Base-by-base conservation (phyloP, 37 sponge, comb jelly and placozoan genomes). In the Halichondria panicea region DNA sequence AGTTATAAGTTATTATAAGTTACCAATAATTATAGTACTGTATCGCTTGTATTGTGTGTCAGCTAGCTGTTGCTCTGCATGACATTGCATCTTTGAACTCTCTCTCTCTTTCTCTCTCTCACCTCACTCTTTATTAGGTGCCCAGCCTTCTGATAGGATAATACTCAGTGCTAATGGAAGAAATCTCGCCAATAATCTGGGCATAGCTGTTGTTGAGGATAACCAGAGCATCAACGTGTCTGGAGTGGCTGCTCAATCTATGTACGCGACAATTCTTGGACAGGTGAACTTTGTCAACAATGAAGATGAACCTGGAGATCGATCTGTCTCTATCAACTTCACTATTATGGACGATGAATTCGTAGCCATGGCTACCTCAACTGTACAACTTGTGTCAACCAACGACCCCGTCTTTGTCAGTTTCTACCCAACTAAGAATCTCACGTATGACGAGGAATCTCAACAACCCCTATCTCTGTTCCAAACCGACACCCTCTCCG, bases 271-370 rank as follows among this genome's bases (percentile, higher is more conserved):
- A 28, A n/a, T 83, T 13, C 61, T 89, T 11, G 4, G 34, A 18
- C 55, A 52, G 24, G 50, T 84, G 15, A 31, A 43, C 24, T 89
- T 61, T 66, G 59, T 37, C 31, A 89, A 84, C 52, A 57, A 60
- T 5, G 80, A 48, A 19, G 80, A 79, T 19, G 80, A 86, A 42
- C 87, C 87, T 46, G 62, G 37, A n/a, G 32, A 25, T 28, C 8
- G 42, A 21, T 37, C 33, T 4, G 35, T 68, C 19, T 66, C 56
- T 31, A 35, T 86, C 22, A 0, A 15, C 0, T 71, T 84, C 36
- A 31, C 4, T 15, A 65, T 84, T 18, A 55, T 24, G 19, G 75
- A 72, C 66, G 68, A 65, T 12, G 66, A 18, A 5, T 82, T 74
- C 59, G 3, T 19, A 3, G 22, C 8, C 18, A 62, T 39, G 6